Percentiles rank a stretch among this genome's conserved stretches.
Evolutionary conservation across 2,888 invertebrate species (phyloP).

Genomic region (Acleris emargana): DNA sequence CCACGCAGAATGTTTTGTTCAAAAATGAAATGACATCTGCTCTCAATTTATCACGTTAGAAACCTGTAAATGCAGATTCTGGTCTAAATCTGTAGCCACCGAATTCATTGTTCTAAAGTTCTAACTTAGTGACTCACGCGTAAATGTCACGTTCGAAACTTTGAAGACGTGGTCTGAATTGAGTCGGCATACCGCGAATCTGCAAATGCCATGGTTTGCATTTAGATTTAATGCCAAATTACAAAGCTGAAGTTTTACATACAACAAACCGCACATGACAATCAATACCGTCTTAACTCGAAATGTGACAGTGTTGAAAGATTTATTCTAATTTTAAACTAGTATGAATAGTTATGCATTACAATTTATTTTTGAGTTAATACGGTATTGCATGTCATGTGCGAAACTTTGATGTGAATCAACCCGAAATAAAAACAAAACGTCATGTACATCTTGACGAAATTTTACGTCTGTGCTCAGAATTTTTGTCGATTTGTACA

Average conservation of each 20-base stretch:
- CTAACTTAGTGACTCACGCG: slow-evolving; percentile 42
- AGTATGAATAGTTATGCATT: too few species aligned
- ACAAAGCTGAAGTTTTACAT: slow-evolving; percentile 16
- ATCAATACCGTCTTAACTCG: too few species aligned
- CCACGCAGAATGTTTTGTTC: slow-evolving; percentile 19
- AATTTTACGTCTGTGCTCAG: too few species aligned
- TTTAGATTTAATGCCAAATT: slow-evolving; percentile 42
- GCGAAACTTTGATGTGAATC: too few species aligned
- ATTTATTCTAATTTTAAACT: too few species aligned
- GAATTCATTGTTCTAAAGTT: slow-evolving; percentile 42
- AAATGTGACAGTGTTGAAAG: too few species aligned
- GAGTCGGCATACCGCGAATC: slow-evolving; percentile 39
- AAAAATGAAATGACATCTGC: not conserved
- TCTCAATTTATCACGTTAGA: slow-evolving; percentile 6
- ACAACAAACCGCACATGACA: too few species aligned
- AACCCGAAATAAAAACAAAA: too few species aligned
- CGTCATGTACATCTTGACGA: too few species aligned
- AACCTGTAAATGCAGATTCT: slow-evolving; percentile 17
- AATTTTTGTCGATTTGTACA: too few species aligned
- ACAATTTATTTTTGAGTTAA: too few species aligned
- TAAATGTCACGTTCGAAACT: slow-evolving; percentile 42
- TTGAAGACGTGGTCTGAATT: slow-evolving; percentile 44
- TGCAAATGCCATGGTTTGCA: slow-evolving; percentile 45
- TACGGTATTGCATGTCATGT: too few species aligned
- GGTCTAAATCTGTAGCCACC: slow-evolving; percentile 39